A percentile compares a stretch with the other conserved stretches of the same genome.
phyloP scores from a whole-genome alignment of 2,797 vertebrate genomes.

The Crypturellus tataupa region DNA sequence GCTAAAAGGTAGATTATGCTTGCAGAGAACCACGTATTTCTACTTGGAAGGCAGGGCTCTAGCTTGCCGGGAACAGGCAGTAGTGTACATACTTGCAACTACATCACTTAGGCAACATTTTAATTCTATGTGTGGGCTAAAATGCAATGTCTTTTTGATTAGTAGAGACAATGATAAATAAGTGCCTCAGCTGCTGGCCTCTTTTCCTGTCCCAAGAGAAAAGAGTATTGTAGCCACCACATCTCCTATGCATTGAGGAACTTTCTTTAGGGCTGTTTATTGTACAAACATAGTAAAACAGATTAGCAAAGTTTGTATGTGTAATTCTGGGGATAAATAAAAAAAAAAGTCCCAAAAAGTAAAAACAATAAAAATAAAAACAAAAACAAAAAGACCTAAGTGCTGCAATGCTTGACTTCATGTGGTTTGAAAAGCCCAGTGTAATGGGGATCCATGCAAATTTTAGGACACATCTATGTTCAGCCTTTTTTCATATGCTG shows the following conservation, averaged over 20 bases:
- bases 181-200: background rate
- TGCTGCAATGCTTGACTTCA: background rate
- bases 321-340: background rate
- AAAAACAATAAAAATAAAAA: background rate
- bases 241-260: background rate
- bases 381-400: background rate
- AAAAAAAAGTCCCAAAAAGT: background rate
- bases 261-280: background rate
- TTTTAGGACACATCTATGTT: background rate
- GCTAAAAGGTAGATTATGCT: background rate
- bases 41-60: background rate
- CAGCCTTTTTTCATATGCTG: background rate
- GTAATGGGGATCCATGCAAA: background rate
- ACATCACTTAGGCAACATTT: background rate
- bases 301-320: background rate
- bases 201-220: background rate
- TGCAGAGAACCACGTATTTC: background rate
- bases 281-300: background rate
- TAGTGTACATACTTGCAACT: background rate
- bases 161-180: background rate
- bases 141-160: background rate
- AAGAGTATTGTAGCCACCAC: background rate
- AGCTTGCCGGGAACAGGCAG: background rate
- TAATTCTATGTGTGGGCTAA: background rate
- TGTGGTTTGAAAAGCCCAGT: background rate